phyloP scores from a whole-genome alignment of 2,113 vertebrate species.

The Columba janthina region DNA sequence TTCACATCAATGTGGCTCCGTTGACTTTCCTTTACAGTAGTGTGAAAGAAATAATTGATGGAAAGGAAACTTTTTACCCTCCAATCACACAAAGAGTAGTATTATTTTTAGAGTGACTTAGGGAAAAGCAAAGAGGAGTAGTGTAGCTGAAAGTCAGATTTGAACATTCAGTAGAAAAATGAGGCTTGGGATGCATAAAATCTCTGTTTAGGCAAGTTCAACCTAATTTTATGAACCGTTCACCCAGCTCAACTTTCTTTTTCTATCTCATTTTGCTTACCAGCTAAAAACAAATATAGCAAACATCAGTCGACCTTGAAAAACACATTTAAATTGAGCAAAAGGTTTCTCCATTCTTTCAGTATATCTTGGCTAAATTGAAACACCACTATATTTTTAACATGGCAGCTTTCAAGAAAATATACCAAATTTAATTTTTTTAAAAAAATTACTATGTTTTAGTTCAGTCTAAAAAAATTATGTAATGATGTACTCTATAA shows the following conservation, averaged over 20 bases:
- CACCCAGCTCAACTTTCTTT: constrained; percentile 51
- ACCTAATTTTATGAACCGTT: constrained; percentile 59
- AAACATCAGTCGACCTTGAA: constrained; percentile 64
- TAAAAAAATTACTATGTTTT: background rate
- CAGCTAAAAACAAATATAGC: constrained; percentile 49
- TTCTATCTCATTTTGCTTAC: constrained; percentile 51
- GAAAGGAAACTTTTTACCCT: background rate
- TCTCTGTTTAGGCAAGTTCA: constrained; percentile 62
- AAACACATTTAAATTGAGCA: constrained; percentile 27
- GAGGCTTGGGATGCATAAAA: constrained; percentile 42
- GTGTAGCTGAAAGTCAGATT: background rate
- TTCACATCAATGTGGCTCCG: background rate
- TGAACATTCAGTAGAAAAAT: constrained; percentile 40
- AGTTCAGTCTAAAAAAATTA: constrained; percentile 6
- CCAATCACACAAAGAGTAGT: background rate
- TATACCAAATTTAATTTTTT: constrained; percentile 16
- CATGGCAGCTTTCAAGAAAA: constrained; percentile 29
- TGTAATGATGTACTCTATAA: background rate
- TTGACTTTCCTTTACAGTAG: background rate
- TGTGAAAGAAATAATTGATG: background rate
- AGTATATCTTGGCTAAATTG: constrained; percentile 16
- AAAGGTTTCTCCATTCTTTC: constrained; percentile 16
- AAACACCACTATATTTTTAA: constrained; percentile 40
- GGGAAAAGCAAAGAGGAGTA: background rate
- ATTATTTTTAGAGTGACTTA: background rate